These are phyloP conservation scores for Odocoileus hemionus DNA, from an alignment of 2,113 vertebrate genomes.

Conservation along the genomic window DNA sequence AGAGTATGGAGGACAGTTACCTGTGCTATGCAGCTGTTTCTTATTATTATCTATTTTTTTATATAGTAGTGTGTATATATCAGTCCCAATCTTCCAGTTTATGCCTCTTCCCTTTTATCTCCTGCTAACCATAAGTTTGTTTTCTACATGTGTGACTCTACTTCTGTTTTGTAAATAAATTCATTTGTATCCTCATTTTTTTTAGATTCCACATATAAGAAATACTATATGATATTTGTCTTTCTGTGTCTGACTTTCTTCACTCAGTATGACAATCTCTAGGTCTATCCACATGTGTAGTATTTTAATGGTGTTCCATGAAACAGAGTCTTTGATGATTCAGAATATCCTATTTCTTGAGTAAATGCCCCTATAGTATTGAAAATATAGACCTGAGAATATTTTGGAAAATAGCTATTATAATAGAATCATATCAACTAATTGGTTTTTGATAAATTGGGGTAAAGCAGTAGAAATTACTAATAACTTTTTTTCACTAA, in stretches of 20 bases:
- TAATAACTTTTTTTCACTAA: conserved; percentile 11
- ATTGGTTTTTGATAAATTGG: conserved; percentile 23
- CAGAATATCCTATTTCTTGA: background rate
- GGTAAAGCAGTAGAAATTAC: conserved; percentile 4
- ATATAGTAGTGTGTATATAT: background rate
- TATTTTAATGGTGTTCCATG: background rate
- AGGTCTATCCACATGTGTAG: background rate
- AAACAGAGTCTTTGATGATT: conserved; percentile 30
- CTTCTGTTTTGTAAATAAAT: background rate
- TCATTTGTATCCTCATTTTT: background rate
- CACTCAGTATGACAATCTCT: background rate
- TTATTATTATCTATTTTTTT: background rate
- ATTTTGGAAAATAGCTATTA: conserved; percentile 40
- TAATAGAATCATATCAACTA: conserved; percentile 5
- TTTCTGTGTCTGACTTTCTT: background rate
- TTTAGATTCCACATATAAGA: background rate
- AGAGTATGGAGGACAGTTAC: background rate
- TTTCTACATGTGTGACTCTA: background rate
- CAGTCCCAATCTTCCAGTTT: background rate
- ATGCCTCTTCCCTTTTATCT: background rate
- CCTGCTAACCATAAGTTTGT: background rate
- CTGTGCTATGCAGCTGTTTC: background rate
- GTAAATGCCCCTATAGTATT: background rate
- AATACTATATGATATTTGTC: background rate
- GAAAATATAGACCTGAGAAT: conserved; percentile 31